These are phyloP conservation scores for Melozone crissalis DNA, from an alignment of 2,113 vertebrate species.

Conservation along the genomic window DNA sequence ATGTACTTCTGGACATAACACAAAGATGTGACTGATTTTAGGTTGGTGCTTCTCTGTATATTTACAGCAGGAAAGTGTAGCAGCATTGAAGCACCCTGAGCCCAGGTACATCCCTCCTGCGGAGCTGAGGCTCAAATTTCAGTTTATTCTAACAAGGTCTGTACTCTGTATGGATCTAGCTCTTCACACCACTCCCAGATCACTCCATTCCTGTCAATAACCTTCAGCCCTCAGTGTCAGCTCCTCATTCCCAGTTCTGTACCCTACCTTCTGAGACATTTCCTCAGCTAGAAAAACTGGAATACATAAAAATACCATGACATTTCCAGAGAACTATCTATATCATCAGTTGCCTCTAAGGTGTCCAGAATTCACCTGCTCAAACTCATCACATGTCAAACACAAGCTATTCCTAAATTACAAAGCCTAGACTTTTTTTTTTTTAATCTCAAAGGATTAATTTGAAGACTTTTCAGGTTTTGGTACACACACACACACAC, in stretches of 20 bases:
- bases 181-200: neutral
- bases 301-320: neutral
- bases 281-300: neutral
- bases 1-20: neutral
- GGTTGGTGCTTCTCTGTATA: neutral
- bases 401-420: neutral
- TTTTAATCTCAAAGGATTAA: neutral
- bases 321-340: neutral
- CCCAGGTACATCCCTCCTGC: neutral
- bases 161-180: neutral
- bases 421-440: neutral
- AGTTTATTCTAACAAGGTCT: neutral
- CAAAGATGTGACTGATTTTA: neutral
- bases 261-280: rapidly evolving
- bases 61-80: neutral
- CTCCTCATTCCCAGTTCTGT: neutral
- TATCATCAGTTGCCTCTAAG: neutral
- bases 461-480: neutral
- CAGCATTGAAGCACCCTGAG: neutral
- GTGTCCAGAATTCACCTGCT: neutral
- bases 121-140: neutral
- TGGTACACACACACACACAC: neutral
- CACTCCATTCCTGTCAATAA: neutral
- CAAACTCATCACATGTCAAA: neutral
- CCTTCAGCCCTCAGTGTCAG: neutral